Base-by-base conservation (phyloP, 2,797 vertebrate genomes). In the Tamandua tetradactyla region DNA sequence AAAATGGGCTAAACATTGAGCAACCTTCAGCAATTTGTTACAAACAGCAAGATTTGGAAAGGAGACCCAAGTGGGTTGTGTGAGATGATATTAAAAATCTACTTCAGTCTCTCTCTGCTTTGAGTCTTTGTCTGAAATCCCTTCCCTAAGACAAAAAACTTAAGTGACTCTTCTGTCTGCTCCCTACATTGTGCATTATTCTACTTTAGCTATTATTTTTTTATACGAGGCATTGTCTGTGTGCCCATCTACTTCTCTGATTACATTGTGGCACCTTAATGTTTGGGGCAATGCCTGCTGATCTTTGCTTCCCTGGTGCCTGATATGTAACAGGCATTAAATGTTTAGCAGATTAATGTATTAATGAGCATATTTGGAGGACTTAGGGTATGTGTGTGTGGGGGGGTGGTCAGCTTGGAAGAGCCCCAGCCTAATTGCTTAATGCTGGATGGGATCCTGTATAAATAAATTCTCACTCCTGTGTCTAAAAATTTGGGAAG, bases 291-390 rank as follows among this genome's bases (percentile, higher is more conserved):
- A 11, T 62, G 12, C 62, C 72, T 95, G 93, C 80, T 94, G 91
- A 81, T 74, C 80, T 92, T 74, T 75, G 47, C 12, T 32, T 40
- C 57, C n/a, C 40, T 44, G 30, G 42, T 89, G 66, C 10, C 82
- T 91, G 71, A 66, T 35, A 62, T 30, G 32, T 69, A 74, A 84
- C 9, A 20, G 27, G 61, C 30, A 85, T 87, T 91, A 95, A 91
- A 57, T 0, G 1, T 92, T 94, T 92, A 87, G 64, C 93, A 95
- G 72, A 59, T 90, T 87, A 74, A 92, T 79, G 78, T 89, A 94
- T 92, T 92, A 81, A 95, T 74, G 68, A 89, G 74, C 71, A 49
- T 87, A 89, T 85, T 22, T 89, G 71, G 62, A 95, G 25, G 25
- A 42, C 55, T 87, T 52, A 5, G 47, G 55, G 49, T n/a, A n/a